A percentile compares a stretch with the other conserved stretches of the same genome.
Evolutionary conservation across 2,113 vertebrate species (phyloP).

Genomic region (Scartelaos histophorus): DNA sequence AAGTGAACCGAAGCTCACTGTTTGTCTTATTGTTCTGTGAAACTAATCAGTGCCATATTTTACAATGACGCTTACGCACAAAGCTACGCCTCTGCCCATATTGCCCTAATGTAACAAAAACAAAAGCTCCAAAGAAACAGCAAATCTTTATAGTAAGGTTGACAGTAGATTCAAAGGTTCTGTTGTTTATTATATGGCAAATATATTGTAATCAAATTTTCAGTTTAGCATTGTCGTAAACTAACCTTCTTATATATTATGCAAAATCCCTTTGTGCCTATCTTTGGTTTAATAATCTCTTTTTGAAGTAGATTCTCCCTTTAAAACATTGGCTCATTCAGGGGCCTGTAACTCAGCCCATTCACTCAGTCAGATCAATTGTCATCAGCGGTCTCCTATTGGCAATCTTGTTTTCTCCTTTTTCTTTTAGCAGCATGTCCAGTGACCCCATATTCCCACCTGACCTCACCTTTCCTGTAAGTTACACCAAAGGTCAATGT

Average conservation of each 20-base stretch:
- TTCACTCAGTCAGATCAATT: conserved; percentile 53
- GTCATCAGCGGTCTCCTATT: conserved; percentile 31
- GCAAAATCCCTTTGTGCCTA: neutral
- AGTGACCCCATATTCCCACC: conserved; percentile 30
- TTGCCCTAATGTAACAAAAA: conserved; percentile 39
- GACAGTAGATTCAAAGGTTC: neutral
- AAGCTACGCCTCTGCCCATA: conserved; percentile 44
- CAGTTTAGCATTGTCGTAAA: neutral
- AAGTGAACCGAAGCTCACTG: conserved; percentile 20
- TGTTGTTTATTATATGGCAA: neutral
- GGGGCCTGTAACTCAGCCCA: conserved; percentile 47
- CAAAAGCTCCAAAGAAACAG: conserved; percentile 39
- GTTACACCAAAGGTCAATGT: conserved; percentile 49
- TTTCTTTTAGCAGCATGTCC: conserved; percentile 21
- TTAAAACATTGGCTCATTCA: conserved; percentile 5
- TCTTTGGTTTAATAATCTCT: neutral
- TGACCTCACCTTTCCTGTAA: conserved; percentile 49
- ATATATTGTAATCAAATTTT: neutral
- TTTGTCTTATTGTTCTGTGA: conserved; percentile 20
- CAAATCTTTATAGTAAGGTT: conserved; percentile 1
- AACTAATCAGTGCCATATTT: conserved; percentile 20
- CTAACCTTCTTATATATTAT: neutral
- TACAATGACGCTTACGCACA: conserved; percentile 7
- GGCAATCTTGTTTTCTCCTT: conserved; percentile 53
- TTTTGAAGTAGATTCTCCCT: conserved; percentile 24